These are phyloP conservation scores for Menidia beryllina DNA, from an alignment of 2,113 vertebrate genomes.

Conservation along the genomic window DNA sequence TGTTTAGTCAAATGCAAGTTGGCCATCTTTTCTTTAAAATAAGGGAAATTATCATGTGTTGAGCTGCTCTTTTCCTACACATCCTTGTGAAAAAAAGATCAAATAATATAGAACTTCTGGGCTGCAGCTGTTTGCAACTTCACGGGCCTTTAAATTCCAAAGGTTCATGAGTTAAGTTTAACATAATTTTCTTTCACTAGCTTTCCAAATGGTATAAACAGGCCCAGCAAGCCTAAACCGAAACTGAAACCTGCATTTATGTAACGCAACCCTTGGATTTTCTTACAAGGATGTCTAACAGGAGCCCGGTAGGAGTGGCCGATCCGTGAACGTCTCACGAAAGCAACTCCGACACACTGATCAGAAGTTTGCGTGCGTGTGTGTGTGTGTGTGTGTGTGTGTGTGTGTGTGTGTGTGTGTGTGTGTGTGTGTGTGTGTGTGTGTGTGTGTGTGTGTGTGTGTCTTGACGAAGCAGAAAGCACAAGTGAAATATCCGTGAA, in stretches of 20 bases:
- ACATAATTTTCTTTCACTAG: too few species aligned
- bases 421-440: too few species aligned
- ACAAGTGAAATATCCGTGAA: too few species aligned
- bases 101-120: not conserved
- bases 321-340: not conserved
- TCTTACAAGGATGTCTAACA: not conserved
- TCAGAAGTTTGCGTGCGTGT: not conserved
- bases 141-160: not conserved
- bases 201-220: not conserved
- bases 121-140: not conserved
- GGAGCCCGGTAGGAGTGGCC: not conserved
- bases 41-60: too few species aligned
- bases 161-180: too few species aligned
- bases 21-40: too few species aligned
- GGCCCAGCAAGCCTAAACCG: slow-evolving; percentile 4
- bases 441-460: too few species aligned
- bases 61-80: not conserved
- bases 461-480: not conserved
- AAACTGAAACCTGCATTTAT: slow-evolving; percentile 51
- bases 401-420: too few species aligned
- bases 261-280: not conserved
- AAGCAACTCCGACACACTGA: not conserved
- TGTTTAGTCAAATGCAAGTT: not conserved
- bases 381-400: too few species aligned
- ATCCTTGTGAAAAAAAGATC: not conserved